These are phyloP conservation scores for Ariopsis seemanni DNA, from an alignment of 2,113 vertebrate species.

Conservation along the genomic window DNA sequence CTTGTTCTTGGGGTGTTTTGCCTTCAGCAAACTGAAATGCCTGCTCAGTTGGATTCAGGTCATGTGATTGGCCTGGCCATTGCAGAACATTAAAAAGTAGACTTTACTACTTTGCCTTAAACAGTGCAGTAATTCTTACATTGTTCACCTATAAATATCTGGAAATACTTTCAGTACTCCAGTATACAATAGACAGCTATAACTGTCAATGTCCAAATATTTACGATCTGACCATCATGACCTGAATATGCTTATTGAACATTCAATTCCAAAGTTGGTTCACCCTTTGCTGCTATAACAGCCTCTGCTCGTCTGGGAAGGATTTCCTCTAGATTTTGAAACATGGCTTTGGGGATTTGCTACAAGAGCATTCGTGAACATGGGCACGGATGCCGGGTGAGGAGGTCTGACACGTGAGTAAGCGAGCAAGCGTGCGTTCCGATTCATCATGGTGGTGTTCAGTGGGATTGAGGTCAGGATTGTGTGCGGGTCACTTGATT, in stretches of 20 bases:
- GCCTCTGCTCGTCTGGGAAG: not conserved
- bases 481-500: not conserved
- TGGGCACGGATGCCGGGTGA: no score
- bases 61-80: not conserved
- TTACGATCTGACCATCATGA: not conserved
- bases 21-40: not conserved
- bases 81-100: not conserved
- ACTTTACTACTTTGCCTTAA: no score
- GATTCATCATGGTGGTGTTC: not conserved
- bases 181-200: not conserved
- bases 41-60: not conserved
- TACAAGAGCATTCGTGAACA: not conserved
- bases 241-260: not conserved
- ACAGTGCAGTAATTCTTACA: not conserved
- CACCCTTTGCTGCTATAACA: not conserved
- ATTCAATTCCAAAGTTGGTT: not conserved
- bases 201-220: not conserved
- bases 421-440: not conserved
- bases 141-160: not conserved
- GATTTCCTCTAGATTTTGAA: not conserved
- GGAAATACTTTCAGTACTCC: not conserved
- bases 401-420: not conserved
- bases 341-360: not conserved
- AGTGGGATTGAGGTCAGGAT: not conserved
- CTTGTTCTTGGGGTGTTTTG: not conserved